Base-by-base conservation (phyloP, 1,140 invertebrate genomes). In the Batillaria attramentaria region DNA sequence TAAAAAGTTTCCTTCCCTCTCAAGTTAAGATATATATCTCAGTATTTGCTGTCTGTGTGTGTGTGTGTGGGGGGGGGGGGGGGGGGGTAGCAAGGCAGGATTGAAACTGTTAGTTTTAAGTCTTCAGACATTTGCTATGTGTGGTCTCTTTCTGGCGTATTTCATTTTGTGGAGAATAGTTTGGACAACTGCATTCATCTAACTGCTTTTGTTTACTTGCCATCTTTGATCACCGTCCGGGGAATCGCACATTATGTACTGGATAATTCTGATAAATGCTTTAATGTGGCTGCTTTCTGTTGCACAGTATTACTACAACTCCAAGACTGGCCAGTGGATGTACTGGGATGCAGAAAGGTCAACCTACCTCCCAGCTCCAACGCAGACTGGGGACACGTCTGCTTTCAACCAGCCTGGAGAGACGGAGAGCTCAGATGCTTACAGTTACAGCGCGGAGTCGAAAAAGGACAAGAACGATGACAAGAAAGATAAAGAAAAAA, bases 301-400 rank as follows among this genome's bases (percentile, higher is more conserved):
- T 28, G 81, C 87, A 83, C 84, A 92, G 88, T 93, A 93, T 81
- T 93, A 92, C 87, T 93, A 92, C 84, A 99, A 99, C 91, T 94
- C 95, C 83, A 94, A 95, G 81, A 96, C 95, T 2, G 95, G 95
- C 82, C 95, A 97, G 88, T 99, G 98, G 90, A 93, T 99, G 84
- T 99, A 99, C 88, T 99, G 98, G 97, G 97, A 98, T 92, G 85
- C 88, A 20, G 87, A 87, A 69, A 86, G 87, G 43, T 88, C 85
- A 41, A 89, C 88, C 3, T 91, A 90, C 73, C 70, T 89, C 13
- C 89, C 89, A 33, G 88, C 87, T 6, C 87, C 88, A 10, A 82
- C 84, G 16, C 74, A 70, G 24, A 57, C 20, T 46, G 79, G 72
- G 5, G 28, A 2, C 13, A 46, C 18, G 10, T 37, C 33, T 42